A percentile compares a stretch with the other conserved stretches of the same genome.
Conservation (phyloP, 2,113 vertebrate genomes). For the Rhodinocichla rosea region DNA sequence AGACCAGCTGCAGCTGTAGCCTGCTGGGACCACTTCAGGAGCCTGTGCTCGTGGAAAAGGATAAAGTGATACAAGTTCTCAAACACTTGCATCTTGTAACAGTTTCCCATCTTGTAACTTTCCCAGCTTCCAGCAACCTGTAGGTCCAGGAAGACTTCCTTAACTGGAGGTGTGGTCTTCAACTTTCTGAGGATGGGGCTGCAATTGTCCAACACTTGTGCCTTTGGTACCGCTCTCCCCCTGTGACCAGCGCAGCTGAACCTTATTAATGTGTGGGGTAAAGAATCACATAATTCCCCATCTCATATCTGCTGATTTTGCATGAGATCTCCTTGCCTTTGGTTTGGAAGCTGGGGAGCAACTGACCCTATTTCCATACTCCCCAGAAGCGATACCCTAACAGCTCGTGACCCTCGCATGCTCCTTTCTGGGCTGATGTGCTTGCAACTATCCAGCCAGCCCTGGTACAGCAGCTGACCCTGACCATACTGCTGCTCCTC, state of each 20-base stretch:
- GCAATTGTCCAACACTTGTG: neutral
- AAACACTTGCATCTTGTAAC: neutral
- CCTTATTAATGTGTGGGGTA: neutral
- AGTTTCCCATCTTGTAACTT: neutral
- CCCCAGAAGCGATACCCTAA: neutral
- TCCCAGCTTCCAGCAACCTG: neutral
- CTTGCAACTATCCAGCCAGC: neutral
- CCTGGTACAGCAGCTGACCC: neutral
- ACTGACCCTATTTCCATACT: neutral
- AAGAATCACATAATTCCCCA: neutral
- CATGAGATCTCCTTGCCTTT: neutral
- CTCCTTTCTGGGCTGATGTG: neutral
- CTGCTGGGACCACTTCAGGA: neutral
- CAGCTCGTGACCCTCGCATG: fast-evolving
- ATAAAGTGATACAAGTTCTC: neutral
- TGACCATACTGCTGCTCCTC: neutral
- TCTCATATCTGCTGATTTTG: neutral
- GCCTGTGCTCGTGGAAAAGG: neutral
- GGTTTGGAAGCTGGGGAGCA: neutral
- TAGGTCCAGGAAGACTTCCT: neutral
- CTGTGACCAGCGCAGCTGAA: neutral
- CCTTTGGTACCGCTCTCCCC: neutral
- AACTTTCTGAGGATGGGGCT: neutral
- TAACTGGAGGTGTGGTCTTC: neutral
- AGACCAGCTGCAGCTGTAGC: neutral